A percentile compares a stretch with the other conserved stretches of the same genome.
Conservation (phyloP, 92 coral and sea anemone species). For the Epizoanthus fatuus region DNA sequence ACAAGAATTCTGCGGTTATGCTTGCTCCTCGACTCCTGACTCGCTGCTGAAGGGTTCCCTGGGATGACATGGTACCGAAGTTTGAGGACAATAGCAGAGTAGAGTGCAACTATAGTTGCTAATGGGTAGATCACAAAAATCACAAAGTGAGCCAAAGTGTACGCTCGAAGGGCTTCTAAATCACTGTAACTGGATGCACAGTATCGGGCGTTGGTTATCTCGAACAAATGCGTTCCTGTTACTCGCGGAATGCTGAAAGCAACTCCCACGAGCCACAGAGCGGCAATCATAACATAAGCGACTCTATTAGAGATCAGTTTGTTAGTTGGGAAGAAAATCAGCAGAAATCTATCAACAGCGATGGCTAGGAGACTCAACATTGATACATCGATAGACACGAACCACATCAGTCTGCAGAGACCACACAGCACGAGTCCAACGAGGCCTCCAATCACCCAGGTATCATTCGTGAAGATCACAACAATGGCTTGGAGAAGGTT, state of each 20-base stretch:
- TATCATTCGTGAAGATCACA: slow-evolving; percentile 21
- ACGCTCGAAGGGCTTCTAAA: slow-evolving; percentile 15
- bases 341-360: slow-evolving; percentile 30
- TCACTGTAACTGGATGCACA: slow-evolving; percentile 6
- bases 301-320: slow-evolving; percentile 11
- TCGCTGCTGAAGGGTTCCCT: slow-evolving; percentile 36
- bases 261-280: slow-evolving; percentile 13
- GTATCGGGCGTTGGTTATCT: neutral
- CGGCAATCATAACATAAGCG: neutral
- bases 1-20: slow-evolving; percentile 26
- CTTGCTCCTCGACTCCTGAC: slow-evolving; percentile 11
- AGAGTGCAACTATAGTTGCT: neutral
- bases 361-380: slow-evolving; percentile 28
- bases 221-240: slow-evolving; percentile 5
- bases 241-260: slow-evolving; percentile 15
- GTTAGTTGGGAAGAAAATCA: slow-evolving; percentile 28
- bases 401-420: slow-evolving; percentile 27
- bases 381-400: slow-evolving; percentile 34
- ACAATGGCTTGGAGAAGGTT: slow-evolving; percentile 42
- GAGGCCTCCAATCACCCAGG: slow-evolving; percentile 1
- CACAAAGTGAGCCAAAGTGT: slow-evolving; percentile 23
- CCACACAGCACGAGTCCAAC: slow-evolving; percentile 25
- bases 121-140: neutral
- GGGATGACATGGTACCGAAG: slow-evolving; percentile 25
- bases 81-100: slow-evolving; percentile 24